Conservation (phyloP, 2,797 vertebrate species). For the Myioborus miniatus region DNA sequence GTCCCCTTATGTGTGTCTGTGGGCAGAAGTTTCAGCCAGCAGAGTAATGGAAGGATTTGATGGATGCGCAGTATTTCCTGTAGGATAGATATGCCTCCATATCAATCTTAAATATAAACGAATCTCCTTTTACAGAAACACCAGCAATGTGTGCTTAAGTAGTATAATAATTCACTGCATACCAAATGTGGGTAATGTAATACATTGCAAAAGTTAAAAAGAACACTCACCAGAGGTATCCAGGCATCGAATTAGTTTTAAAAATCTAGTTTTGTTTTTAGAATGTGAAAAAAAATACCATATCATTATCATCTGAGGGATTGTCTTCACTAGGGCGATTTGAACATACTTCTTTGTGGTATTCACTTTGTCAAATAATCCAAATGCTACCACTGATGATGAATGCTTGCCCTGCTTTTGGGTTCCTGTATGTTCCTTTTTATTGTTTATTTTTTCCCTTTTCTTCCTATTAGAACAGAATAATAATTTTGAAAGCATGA, state of each 20-base stretch:
- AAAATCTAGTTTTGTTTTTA: neutral
- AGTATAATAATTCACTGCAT: neutral
- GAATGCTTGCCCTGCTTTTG: neutral
- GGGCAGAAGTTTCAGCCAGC: neutral
- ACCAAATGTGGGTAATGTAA: neutral
- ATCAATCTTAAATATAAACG: neutral
- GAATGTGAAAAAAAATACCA: neutral
- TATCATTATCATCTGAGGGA: neutral
- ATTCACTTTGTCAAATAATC: neutral
- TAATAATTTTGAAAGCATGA: neutral
- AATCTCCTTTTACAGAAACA: neutral
- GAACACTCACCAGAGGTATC: neutral
- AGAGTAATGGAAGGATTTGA: neutral
- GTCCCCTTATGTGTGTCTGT: neutral
- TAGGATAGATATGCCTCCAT: neutral
- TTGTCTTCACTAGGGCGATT: neutral
- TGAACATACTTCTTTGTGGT: neutral
- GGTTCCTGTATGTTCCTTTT: neutral
- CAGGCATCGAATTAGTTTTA: neutral
- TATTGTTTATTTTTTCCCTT: neutral
- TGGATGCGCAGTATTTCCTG: neutral
- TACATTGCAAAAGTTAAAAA: neutral
- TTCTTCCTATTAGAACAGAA: neutral
- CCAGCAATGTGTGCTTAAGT: neutral
- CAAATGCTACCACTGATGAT: neutral